These are phyloP conservation scores for Micromussa lordhowensis DNA, from an alignment of 92 coral and sea anemone species.

Conservation along the genomic window DNA sequence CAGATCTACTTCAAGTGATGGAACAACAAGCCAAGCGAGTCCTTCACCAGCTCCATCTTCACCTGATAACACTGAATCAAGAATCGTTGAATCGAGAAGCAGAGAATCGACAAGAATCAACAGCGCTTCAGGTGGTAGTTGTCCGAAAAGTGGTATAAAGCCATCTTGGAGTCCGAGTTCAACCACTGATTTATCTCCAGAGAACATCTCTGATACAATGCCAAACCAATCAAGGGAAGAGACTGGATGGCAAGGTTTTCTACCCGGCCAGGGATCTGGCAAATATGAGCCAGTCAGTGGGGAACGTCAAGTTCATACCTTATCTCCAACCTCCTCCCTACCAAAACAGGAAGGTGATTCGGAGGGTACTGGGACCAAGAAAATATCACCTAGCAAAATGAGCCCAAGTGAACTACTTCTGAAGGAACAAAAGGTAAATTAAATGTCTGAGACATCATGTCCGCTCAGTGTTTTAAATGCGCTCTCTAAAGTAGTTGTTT, in stretches of 20 bases:
- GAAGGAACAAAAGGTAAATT: slow-evolving; percentile 1
- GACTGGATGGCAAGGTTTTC: neutral
- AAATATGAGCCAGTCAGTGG: neutral
- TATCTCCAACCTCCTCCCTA: neutral
- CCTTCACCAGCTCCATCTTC: neutral
- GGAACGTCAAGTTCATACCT: neutral
- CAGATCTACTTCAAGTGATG: neutral
- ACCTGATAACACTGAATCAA: neutral
- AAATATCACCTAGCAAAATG: neutral
- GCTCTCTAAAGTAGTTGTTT: too few relatives aligned
- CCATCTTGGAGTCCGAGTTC: neutral
- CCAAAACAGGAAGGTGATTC: neutral
- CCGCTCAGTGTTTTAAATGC: neutral
- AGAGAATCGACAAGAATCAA: too few relatives aligned
- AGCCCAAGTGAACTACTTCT: slow-evolving; percentile 12
- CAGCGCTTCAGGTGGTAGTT: neutral
- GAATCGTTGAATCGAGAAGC: neutral
- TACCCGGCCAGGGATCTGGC: neutral
- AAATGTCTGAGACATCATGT: neutral
- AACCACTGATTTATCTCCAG: neutral
- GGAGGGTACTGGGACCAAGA: neutral
- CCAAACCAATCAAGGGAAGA: neutral
- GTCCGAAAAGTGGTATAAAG: neutral
- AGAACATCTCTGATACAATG: neutral
- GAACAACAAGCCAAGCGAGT: neutral